Base-by-base conservation (phyloP, 1,140 invertebrate genomes). In the Lepeophtheirus salmonis region DNA sequence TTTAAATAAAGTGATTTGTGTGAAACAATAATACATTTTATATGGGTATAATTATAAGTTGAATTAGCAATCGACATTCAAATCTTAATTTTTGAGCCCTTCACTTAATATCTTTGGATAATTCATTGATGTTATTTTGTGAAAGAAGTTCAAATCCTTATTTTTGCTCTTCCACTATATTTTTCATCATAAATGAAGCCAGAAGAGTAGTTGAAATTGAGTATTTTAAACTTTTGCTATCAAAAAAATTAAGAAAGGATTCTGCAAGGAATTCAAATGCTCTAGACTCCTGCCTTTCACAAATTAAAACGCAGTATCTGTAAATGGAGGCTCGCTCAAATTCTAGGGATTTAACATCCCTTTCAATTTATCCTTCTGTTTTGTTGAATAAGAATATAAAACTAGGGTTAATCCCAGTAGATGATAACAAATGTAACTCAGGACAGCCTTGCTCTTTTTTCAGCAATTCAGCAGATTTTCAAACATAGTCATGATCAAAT, bases 401-500 rank as follows among this genome's bases (percentile, higher is more conserved):
- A 52, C 69, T 68, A 23, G 66, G 65, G 56, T 70, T 70, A 13
- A 69, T 64, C n/a, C 67, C 68, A 20, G 62, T 64, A 1, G 74
- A 71, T 2, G 74, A 73, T 1, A 78, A 68, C 2, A 77, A 63
- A 62, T 71, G 65, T 62, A 77, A 76, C 61, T 77, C 74, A 60
- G 71, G 68, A 62, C 72, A 74, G 3, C 73, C 74, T 48, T 66
- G 67, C n/a, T n/a, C n/a, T n/a, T 48, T 68, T 65, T 75, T 76
- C 0, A 76, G 72, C 13, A 76, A 26, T 55, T 73, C 70, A 18
- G 76, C 76, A 17, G 73, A 61, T 23, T 70, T 66, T 17, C 75
- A 56, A 2, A 78, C 74, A 68, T 78, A 78, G 63, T 78, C 77
- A 67, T 75, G 70, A 66, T 78, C 77, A 0, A 78, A 74, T 63